Conservation (phyloP, 2,113 vertebrate genomes). For the Petromus typicus region DNA sequence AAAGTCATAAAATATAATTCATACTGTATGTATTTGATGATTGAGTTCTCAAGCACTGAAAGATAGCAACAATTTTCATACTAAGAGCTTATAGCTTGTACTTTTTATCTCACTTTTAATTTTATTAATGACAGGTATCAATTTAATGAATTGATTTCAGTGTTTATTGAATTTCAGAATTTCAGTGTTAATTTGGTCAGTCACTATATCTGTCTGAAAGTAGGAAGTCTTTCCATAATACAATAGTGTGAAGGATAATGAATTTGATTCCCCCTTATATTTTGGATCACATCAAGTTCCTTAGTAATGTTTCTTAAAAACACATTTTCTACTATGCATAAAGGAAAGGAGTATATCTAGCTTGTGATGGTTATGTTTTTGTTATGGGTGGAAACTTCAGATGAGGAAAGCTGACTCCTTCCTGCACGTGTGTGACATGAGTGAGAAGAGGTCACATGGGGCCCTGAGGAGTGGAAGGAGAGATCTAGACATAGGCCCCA, state of each 20-base stretch:
- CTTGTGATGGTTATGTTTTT: conserved; percentile 48
- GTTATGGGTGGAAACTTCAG: not conserved
- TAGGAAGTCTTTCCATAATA: not conserved
- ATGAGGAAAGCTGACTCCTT: conserved; percentile 53
- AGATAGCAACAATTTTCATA: not conserved
- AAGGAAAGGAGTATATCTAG: conserved; percentile 30
- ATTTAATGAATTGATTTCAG: not conserved
- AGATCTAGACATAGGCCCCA: conserved; percentile 78
- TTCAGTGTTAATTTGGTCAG: not conserved
- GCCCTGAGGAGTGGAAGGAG: conserved; percentile 69
- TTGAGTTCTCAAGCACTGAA: not conserved
- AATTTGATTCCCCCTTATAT: not conserved
- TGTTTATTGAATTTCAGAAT: not conserved
- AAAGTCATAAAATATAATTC: not conserved
- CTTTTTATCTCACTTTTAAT: not conserved
- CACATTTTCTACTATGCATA: not conserved
- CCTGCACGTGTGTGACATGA: conserved; percentile 68
- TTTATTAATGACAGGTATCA: not conserved
- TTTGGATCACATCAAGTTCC: not conserved
- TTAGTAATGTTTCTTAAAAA: not conserved
- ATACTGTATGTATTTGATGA: not conserved
- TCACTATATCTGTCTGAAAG: not conserved
- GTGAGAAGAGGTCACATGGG: conserved; percentile 51
- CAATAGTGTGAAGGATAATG: not conserved
- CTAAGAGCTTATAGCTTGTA: not conserved